Evolutionary conservation across 2,797 vertebrate species (phyloP).

Genomic region (Semaprochilodus insignis): DNA sequence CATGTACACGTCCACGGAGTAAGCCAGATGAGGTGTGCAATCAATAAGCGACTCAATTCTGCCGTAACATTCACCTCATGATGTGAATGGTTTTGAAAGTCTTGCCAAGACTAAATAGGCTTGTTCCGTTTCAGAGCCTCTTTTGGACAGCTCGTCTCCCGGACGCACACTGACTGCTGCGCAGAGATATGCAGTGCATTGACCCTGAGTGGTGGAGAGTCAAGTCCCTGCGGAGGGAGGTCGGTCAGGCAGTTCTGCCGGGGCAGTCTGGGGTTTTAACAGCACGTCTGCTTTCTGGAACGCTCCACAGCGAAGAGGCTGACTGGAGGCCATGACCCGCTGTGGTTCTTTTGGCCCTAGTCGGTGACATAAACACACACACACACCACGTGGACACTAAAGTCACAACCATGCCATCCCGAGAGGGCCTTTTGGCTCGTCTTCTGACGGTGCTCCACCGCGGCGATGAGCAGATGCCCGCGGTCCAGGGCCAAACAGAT

Average conservation of each 20-base stretch:
- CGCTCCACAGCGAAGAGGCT: conserved; percentile 73
- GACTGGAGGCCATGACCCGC: conserved; percentile 72
- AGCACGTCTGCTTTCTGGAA: conserved; percentile 64
- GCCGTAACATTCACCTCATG: conserved; percentile 10
- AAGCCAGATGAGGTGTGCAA: conserved; percentile 29
- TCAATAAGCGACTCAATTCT: conserved; percentile 38
- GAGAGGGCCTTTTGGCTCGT: conserved; percentile 79
- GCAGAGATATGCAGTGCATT: conserved; percentile 19
- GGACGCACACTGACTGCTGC: conserved; percentile 15
- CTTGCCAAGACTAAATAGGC: conserved; percentile 21
- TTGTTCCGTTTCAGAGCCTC: conserved; percentile 10
- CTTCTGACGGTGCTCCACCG: conserved; percentile 82
- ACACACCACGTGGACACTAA: conserved; percentile 19
- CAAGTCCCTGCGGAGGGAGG: conserved; percentile 58
- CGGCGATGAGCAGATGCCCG: conserved; percentile 80
- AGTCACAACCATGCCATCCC: conserved; percentile 61
- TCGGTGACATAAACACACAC: conserved; percentile 36
- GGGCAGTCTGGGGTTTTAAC: conserved; percentile 65
- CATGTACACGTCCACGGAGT: conserved; percentile 28
- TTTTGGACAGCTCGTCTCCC: conserved; percentile 21
- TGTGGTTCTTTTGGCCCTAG: conserved; percentile 53
- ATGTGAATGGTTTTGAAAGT: conserved; percentile 21
- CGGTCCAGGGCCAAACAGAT: conserved; percentile 80
- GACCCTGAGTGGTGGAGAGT: conserved; percentile 43
- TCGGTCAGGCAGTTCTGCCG: conserved; percentile 67